Conservation (phyloP, 2,113 vertebrate species). For the Hyperopisus bebe region DNA sequence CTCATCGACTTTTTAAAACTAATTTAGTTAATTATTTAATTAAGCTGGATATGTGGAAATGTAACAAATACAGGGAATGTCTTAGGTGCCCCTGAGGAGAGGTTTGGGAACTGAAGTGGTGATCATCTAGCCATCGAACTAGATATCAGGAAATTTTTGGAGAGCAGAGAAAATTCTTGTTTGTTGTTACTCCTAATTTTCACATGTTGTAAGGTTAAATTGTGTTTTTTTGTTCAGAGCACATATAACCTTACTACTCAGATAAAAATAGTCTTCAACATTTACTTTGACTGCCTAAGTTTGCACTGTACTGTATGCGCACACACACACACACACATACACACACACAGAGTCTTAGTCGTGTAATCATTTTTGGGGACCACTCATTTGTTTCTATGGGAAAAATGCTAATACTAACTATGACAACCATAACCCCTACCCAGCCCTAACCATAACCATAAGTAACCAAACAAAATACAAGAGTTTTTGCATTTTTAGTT, state of each 20-base stretch:
- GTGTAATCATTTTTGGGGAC: no score
- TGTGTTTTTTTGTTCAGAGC: not conserved
- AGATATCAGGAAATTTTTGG: not conserved
- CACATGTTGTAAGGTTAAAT: not conserved
- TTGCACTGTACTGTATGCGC: not conserved
- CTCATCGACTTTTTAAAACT: not conserved
- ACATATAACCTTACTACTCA: no score
- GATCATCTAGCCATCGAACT: not conserved
- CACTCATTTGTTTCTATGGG: no score
- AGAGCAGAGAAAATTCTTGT: not conserved
- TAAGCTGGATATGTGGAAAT: not conserved
- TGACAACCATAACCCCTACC: no score
- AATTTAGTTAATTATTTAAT: not conserved
- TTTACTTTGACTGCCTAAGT: not conserved
- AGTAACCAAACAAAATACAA: no score
- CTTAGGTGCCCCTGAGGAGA: not conserved
- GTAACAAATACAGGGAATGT: not conserved
- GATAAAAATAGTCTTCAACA: not conserved
- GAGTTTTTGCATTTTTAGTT: no score
- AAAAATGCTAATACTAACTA: no score
- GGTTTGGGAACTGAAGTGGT: not conserved
- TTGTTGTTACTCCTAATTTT: not conserved
- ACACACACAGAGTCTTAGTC: no score
- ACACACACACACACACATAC: not conserved
- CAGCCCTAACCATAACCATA: no score